Conservation (phyloP, 2,113 vertebrate species). For the Rhynchomys soricoides region DNA sequence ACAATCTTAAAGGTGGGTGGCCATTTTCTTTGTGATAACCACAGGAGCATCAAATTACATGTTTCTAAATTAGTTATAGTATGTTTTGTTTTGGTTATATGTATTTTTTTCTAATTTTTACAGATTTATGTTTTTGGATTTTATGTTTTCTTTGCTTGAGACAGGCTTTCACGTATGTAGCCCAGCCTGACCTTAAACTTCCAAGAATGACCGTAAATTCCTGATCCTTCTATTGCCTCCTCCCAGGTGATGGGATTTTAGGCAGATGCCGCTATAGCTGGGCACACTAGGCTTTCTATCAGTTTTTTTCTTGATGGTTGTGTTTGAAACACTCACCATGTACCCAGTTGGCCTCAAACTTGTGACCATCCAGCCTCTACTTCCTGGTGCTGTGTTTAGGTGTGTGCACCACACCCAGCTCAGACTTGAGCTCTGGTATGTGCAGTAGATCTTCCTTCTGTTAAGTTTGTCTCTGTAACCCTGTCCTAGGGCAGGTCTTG, state of each 20-base stretch:
- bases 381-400: neutral
- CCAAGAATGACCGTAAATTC: neutral
- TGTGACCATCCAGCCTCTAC: neutral
- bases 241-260: neutral
- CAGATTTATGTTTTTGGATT: neutral
- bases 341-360: neutral
- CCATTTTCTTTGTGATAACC: neutral
- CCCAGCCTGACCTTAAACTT: neutral
- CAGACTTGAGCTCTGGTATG: neutral
- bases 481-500: neutral
- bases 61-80: constrained; percentile 6
- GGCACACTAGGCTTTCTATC: neutral
- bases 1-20: neutral
- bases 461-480: neutral
- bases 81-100: neutral
- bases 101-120: constrained; percentile 43
- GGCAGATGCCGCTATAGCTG: neutral
- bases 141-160: neutral
- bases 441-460: neutral
- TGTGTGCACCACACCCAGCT: neutral
- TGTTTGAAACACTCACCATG: neutral
- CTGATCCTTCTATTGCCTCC: neutral
- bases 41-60: neutral
- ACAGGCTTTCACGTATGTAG: neutral
- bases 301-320: neutral